These are phyloP conservation scores for Gymnothorax javanicus DNA, from an alignment of 2,797 vertebrate species.

Conservation along the genomic window DNA sequence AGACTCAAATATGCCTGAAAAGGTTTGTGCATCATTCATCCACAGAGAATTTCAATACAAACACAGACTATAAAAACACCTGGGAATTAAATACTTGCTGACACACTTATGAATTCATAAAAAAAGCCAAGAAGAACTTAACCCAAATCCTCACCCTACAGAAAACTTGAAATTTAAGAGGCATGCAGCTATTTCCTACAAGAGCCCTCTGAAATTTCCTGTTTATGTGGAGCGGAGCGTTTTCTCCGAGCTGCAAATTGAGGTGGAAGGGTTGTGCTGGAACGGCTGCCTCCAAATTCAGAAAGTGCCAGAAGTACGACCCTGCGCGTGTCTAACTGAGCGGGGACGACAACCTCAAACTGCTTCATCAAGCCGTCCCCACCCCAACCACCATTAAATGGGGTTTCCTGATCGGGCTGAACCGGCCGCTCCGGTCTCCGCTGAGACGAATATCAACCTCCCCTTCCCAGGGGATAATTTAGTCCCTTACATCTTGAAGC, in stretches of 20 bases:
- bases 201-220: conserved; percentile 26
- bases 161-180: conserved; percentile 45
- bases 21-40: neutral
- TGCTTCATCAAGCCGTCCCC: neutral
- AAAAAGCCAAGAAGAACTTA: neutral
- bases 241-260: neutral
- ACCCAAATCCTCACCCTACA: conserved; percentile 35
- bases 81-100: neutral
- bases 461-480: neutral
- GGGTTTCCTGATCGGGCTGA: neutral
- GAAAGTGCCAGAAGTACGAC: neutral
- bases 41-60: neutral
- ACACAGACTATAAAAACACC: neutral
- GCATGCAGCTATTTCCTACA: conserved; percentile 33
- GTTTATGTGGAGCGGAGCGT: conserved; percentile 14
- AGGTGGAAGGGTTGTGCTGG: conserved; percentile 9
- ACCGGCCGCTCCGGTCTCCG: neutral
- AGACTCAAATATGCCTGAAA: conserved; percentile 8
- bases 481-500: conserved; percentile 32
- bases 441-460: neutral
- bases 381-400: neutral
- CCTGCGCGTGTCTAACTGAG: neutral
- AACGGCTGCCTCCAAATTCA: neutral
- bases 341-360: neutral
- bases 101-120: neutral